Evolutionary conservation across 1,140 invertebrate species (phyloP).

Genomic region (Hermetia illucens): DNA sequence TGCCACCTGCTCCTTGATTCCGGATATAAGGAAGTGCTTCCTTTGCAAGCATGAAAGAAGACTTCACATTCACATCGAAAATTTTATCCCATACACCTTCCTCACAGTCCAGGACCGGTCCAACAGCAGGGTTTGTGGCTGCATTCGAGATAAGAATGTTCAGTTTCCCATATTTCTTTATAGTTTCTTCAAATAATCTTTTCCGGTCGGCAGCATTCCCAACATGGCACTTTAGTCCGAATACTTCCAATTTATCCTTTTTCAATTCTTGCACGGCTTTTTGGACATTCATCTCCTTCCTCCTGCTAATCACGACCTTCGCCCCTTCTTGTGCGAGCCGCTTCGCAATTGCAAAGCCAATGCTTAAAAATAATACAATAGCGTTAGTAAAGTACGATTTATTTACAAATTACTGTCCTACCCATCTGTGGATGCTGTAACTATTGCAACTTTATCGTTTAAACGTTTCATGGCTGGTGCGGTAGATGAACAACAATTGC

Average conservation of each 20-base stretch:
- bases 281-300: conserved; percentile 75
- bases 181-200: conserved; percentile 63
- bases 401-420: conserved; percentile 25
- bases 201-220: conserved; percentile 60
- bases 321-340: conserved; percentile 80
- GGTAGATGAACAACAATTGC: too few relatives aligned
- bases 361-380: conserved; percentile 44
- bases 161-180: conserved; percentile 68
- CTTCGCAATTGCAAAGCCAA: conserved; percentile 83
- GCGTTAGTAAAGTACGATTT: too few relatives aligned
- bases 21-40: conserved; percentile 71
- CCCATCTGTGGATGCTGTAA: conserved; percentile 90
- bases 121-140: conserved; percentile 74
- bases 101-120: conserved; percentile 61
- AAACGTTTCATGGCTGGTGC: conserved; percentile 44
- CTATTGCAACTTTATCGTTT: conserved; percentile 74
- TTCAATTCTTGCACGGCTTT: conserved; percentile 57
- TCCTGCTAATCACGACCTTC: conserved; percentile 80
- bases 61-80: conserved; percentile 91
- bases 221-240: conserved; percentile 78
- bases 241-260: conserved; percentile 41
- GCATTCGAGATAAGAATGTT: conserved; percentile 95
- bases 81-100: conserved; percentile 88
- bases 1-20: conserved; percentile 56
- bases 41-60: conserved; percentile 74